Evolutionary conservation across 2,797 vertebrate species (phyloP), one percentile per base, ranked within the genome.

Genomic region (Siniperca scherzeri): DNA sequence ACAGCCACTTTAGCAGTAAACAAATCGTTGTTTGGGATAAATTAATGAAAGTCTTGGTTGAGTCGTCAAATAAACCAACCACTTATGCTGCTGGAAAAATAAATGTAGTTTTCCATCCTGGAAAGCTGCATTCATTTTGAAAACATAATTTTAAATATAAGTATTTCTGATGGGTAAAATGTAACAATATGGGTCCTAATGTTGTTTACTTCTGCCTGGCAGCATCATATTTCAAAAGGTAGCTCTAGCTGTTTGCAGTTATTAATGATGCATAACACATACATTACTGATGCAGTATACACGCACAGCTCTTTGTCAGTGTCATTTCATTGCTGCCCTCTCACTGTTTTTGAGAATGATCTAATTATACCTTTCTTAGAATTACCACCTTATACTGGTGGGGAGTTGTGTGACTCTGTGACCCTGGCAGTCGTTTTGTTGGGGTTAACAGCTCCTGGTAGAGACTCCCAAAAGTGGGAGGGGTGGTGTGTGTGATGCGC

Each of bases 31-130:
- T 86, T 86, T 72, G 70, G 56, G 70, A 36, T 81, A 82, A 85
- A 92, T 92, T 91, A 90, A 88, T 90, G 73, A 82, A 89, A 87
- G 87, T 50, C 70, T 81, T 48, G 38, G 50, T 88, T 70, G 75
- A 87, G 81, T 83, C 11, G 3, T 84, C 72, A 59, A 64, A 85
- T 21, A 60, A 57, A 67, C 19, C 19, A 60, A 67, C 40, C 70
- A n/a, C 2, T 62, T 77, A 74, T 74, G 60, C 67, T 30, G 46
- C 64, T 61, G 36, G 48, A 56, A 79, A 74, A 83, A 87, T 42
- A 65, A 11, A 78, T 81, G 30, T n/a, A 50, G 22, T 72, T 69
- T 74, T 79, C 19, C 14, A 36, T 19, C 7, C 46, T 38, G 33
- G 64, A 74, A 85, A 80, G 38, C 59, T 59, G 38, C 17, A 69